Base-by-base conservation (phyloP, 2,888 invertebrate genomes). In the Drosophila sordidula region DNA sequence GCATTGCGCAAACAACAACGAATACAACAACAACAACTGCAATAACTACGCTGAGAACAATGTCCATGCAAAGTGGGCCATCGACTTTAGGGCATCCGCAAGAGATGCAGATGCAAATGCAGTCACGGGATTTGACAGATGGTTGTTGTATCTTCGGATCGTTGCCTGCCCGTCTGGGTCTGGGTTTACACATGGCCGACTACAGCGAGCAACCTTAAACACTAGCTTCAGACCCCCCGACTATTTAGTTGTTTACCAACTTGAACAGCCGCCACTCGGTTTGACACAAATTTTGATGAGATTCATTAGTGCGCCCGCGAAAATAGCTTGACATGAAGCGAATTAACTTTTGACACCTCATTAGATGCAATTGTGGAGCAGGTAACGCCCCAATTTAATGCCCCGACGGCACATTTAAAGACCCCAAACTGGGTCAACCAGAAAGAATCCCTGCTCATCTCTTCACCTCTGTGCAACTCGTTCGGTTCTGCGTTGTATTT, bases 281-380 rank as follows among this genome's bases (percentile, higher is more conserved):
- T 64, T 46, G 52, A 68, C 67, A 65, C 66, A 36, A 56, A 51
- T 73, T 66, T 26, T 38, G 14, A n/a, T 25, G 39, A 44, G 22
- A 49, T 49, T 56, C 59, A 45, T 59, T 39, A 34, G 44, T 25
- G 38, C 6, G 46, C 16, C 29, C 36, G 9, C 12, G 39, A 9
- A 49, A 47, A 29, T 62, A 63, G 32, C 14, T 26, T 36, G 59
- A 51, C 63, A 54, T 51, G 65, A 65, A 61, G 52, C 55, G 42
- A 86, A 86, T 83, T 86, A 73, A 64, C 71, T 55, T 65, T 74
- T 78, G 76, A 75, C 89, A 88, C 75, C 68, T 66, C 66, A 78
- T 69, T 67, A 75, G 52, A 64, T 75, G 80, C 49, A 59, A 77
- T 66, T 81, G 46, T 36, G 51, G 44, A 44, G 26, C 46, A 66